Evolutionary conservation across 1,140 invertebrate species (phyloP).

Genomic region (Aphis craccivora): DNA sequence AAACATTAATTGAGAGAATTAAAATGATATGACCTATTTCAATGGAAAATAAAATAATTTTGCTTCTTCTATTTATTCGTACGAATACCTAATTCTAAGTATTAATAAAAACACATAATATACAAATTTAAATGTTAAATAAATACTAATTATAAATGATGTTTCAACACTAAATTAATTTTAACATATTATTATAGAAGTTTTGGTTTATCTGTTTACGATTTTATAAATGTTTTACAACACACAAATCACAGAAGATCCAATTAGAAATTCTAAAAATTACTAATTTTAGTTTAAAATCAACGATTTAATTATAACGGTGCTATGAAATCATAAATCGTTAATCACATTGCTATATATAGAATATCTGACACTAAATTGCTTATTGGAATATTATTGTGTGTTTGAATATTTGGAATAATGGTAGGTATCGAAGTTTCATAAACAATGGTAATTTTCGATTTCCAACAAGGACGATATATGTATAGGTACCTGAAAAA

Average conservation of each 20-base stretch:
- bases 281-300: not conserved
- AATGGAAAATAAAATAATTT: not conserved
- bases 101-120: not conserved
- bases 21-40: not conserved
- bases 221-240: not conserved
- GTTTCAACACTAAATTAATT: not conserved
- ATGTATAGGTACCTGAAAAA: not conserved
- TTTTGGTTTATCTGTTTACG: not conserved
- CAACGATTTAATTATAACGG: not conserved
- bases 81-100: not conserved
- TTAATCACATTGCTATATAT: not conserved
- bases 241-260: not conserved
- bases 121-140: not conserved
- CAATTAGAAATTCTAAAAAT: not conserved
- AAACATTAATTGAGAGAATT: constrained; percentile 21
- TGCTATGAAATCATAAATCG: not conserved
- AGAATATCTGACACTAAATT: not conserved
- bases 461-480: not conserved
- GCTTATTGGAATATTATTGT: not conserved
- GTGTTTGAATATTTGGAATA: not conserved
- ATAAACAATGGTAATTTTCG: not conserved
- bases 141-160: not conserved
- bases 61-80: not conserved
- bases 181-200: not conserved
- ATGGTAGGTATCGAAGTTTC: not conserved